These are phyloP conservation scores for Perognathus longimembris DNA, from an alignment of 2,113 vertebrate genomes.

Conservation along the genomic window DNA sequence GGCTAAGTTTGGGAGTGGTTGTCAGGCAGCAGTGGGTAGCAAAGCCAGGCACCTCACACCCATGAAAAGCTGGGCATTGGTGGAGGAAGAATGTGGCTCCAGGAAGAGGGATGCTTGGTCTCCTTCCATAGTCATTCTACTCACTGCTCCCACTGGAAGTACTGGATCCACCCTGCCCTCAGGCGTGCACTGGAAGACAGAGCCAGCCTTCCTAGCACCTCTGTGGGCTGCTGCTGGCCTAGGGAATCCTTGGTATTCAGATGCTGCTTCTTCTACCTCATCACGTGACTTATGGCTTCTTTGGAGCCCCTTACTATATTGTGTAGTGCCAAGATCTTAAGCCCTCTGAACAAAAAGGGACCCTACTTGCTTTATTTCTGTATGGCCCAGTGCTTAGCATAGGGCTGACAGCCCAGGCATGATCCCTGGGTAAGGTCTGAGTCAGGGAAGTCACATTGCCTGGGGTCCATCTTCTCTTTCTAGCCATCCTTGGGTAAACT, in stretches of 20 bases:
- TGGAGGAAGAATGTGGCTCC: background rate
- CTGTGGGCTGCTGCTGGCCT: background rate
- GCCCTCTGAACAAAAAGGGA: background rate
- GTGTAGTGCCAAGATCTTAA: background rate
- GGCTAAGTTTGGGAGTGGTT: background rate
- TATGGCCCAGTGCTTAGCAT: background rate
- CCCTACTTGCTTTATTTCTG: constrained; percentile 6
- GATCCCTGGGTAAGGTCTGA: background rate
- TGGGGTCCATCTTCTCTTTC: background rate
- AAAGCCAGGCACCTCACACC: background rate
- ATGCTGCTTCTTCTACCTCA: background rate
- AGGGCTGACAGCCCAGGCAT: background rate
- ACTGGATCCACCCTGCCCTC: background rate
- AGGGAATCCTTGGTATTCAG: background rate
- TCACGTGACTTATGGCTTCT: background rate
- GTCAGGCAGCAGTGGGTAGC: background rate
- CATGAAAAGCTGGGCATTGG: background rate
- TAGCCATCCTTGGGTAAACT: background rate
- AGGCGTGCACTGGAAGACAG: background rate
- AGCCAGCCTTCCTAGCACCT: background rate
- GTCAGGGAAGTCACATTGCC: background rate
- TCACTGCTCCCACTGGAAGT: background rate
- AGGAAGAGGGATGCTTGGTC: background rate
- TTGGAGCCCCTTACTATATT: constrained; percentile 9
- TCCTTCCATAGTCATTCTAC: background rate